Base-by-base conservation (phyloP, 2,113 vertebrate species). In the Sebastes fasciatus region DNA sequence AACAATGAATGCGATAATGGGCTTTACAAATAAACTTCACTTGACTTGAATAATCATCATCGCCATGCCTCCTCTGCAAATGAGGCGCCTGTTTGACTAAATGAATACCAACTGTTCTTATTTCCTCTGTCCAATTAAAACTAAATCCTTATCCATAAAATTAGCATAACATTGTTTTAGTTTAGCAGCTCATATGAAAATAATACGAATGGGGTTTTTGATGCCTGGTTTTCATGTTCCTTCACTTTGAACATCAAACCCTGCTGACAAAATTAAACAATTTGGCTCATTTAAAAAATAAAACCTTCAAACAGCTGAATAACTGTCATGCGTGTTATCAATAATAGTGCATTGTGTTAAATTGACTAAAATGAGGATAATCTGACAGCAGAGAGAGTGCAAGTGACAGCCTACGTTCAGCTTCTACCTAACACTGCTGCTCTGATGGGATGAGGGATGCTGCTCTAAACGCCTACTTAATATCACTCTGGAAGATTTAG, bases 91-190 rank as follows among this genome's bases (percentile, higher is more conserved):
- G 67, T 68, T 85, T 73, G 60, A 71, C 75, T 69, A 74, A 82
- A 85, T 84, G 65, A 83, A 61, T 34, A 82, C 64, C 61, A 85
- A 49, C 60, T 2, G 3, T 63, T 34, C 45, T 55, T 54, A 43
- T 80, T 83, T 81, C 45, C 78, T 63, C 14, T 0, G 12, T 54
- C 61, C 74, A 87, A 84, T 88, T 87, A 83, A 75, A 83, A 73
- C 17, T 23, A 75, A 62, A 82, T 60, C 43, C 26, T 65, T 72
- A 68, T 82, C 80, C 61, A 68, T 80, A 67, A 73, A 77, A 92
- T 90, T 76, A 60, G 48, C 80, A 74, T 74, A 66, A 16, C 19
- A 67, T 76, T 79, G 67, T 74, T 76, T 76, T 58, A 62, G 42
- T 60, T 34, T 60, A 40, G 69, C 45, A 16, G 58, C 43, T 83